A percentile compares a stretch with the other conserved stretches of the same genome.
These are phyloP conservation scores for Norana najaformis DNA, from an alignment of 2,888 invertebrate species.

Conservation along the genomic window DNA sequence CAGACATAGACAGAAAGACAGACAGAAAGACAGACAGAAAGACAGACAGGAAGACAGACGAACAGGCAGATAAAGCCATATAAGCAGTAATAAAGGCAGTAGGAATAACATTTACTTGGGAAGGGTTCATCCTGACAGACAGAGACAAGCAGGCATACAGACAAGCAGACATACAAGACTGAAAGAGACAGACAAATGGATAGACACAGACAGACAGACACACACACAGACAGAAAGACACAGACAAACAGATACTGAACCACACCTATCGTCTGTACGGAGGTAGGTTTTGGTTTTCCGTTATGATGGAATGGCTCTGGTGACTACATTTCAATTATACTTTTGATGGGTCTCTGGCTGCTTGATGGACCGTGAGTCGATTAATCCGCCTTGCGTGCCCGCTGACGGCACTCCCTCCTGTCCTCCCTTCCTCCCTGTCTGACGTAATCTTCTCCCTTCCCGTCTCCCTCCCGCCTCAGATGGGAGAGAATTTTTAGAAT, in stretches of 20 bases:
- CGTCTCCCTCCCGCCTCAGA: background rate
- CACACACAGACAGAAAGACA: background rate
- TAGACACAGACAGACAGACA: background rate
- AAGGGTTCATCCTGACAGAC: background rate
- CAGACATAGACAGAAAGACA: background rate
- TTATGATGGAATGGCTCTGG: background rate
- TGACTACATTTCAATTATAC: background rate
- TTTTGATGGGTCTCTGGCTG: background rate
- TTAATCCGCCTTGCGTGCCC: background rate
- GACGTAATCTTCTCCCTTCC: no score
- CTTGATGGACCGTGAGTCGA: background rate
- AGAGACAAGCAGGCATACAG: background rate
- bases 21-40: background rate
- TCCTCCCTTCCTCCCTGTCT: no score
- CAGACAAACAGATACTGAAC: background rate
- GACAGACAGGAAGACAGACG: background rate
- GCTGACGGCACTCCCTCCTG: background rate
- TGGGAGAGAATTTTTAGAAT: background rate
- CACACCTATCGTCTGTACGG: background rate
- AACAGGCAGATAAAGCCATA: background rate
- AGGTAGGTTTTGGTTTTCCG: constrained; percentile 9
- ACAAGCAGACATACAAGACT: background rate
- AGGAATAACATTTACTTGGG: background rate
- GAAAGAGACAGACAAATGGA: background rate
- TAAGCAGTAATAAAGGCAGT: no score